Conservation (phyloP, 2,113 vertebrate genomes). For the Baryphthengus martii region DNA sequence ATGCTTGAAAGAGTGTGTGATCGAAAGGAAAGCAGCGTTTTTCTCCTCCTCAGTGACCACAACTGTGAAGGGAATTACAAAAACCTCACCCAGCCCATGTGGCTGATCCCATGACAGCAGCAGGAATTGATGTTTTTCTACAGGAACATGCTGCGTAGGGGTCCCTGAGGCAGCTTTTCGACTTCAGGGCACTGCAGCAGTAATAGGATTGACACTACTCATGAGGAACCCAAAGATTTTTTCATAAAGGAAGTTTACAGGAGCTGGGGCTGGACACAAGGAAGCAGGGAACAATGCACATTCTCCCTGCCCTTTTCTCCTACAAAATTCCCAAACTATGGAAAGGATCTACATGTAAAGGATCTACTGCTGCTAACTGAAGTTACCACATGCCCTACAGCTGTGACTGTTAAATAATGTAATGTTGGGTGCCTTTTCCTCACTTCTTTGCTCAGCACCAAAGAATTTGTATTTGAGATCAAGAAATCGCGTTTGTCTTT, state of each 20-base stretch:
- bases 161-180: background rate
- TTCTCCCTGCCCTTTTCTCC: background rate
- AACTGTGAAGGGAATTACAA: background rate
- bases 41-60: background rate
- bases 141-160: background rate
- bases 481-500: background rate
- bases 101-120: background rate
- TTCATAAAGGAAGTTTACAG: background rate
- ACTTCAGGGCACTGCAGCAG: background rate
- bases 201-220: background rate
- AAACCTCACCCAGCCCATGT: background rate
- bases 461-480: background rate
- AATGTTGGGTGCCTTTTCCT: background rate
- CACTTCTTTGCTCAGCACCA: background rate
- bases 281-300: background rate
- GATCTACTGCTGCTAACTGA: background rate
- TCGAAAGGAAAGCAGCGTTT: background rate
- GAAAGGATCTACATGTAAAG: background rate
- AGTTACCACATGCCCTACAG: background rate
- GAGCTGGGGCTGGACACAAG: background rate
- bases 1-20: background rate
- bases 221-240: background rate
- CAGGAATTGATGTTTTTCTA: background rate
- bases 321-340: background rate
- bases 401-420: background rate